Evolutionary conservation across 2,888 invertebrate genomes (phyloP), one percentile per base, ranked within the genome.

Genomic region (Lingula anatina): DNA sequence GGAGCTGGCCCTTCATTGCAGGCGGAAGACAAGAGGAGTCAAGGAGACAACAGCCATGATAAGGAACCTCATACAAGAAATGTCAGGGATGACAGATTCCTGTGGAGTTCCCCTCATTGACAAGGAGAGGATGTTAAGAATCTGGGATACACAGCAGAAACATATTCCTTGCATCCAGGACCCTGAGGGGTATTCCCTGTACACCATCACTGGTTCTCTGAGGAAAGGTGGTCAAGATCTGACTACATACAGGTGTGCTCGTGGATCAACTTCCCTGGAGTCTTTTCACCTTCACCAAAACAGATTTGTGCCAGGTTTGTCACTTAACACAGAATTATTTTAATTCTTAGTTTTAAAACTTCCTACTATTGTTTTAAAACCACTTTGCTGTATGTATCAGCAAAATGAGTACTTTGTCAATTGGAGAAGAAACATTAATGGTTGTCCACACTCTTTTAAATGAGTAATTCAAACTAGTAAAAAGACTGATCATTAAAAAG

Each of bases 211-310:
- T 1, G 49, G 54, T 15, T 54, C 55, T 1, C 4, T 46, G 9
- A 51, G 23, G 47, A 64, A 59, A 35, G 65, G 61, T 15, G 57
- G 54, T 4, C 21, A 54, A 15, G n/a, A 25, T 7, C 51, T 64
- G 31, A 56, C 56, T 2, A 46, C 49, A 2, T 62, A 54, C 50
- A 39, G 56, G 15, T 64, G 65, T 53, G 61, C 60, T 5, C 39
- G 62, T 20, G 64, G 62, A 5, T 63, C 62, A 1, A 60, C 60
- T 0, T 60, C 60, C 1, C 49, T 66, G n/a, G 65, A 65, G 42
- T 46, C 39, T 9, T 66, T 66, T 39, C 66, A 66, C 27, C 31
- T 31, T 9, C 31, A 31, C 31, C 9, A 12, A 15, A 31, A 31
- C 15, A 9, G 31, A 12, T 31, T 31, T 15, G 15, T 31, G 9